phyloP scores from a whole-genome alignment of 2,797 vertebrate genomes.

The Acanthurus leucopareius region DNA sequence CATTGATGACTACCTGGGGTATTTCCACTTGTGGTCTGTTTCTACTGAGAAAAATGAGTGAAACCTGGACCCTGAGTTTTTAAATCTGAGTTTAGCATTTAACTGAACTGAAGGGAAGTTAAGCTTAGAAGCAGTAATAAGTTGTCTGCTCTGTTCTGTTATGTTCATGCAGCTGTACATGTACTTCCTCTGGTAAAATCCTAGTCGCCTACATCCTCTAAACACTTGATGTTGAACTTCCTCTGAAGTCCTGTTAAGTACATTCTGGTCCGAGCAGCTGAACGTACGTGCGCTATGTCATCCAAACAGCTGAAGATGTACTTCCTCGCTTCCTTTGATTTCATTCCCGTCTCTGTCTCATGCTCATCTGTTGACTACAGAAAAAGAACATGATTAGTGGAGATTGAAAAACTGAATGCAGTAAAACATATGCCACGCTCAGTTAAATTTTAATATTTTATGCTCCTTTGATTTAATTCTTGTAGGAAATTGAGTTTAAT shows the following conservation, averaged over 20 bases:
- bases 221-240: constrained; percentile 44
- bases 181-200: constrained; percentile 45
- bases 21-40: constrained; percentile 52
- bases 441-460: not conserved
- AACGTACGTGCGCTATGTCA: constrained; percentile 97
- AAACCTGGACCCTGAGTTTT: constrained; percentile 29
- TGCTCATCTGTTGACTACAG: constrained; percentile 96
- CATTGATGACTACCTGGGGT: constrained; percentile 27
- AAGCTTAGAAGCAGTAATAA: constrained; percentile 5
- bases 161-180: constrained; percentile 23
- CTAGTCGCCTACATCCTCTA: constrained; percentile 29
- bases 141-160: not conserved
- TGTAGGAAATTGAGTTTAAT: too few species aligned
- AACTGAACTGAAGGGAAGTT: constrained; percentile 20
- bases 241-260: constrained; percentile 23
- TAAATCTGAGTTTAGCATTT: constrained; percentile 18
- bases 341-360: constrained; percentile 97
- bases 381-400: constrained; percentile 28
- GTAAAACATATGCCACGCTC: not conserved
- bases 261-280: constrained; percentile 27
- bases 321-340: constrained; percentile 99
- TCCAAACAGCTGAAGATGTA: constrained; percentile 99
- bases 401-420: not conserved
- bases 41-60: constrained; percentile 23
- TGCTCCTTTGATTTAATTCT: not conserved